These are phyloP conservation scores for Agrenia bidenticulata DNA, from an alignment of 2,888 invertebrate genomes.

Conservation along the genomic window DNA sequence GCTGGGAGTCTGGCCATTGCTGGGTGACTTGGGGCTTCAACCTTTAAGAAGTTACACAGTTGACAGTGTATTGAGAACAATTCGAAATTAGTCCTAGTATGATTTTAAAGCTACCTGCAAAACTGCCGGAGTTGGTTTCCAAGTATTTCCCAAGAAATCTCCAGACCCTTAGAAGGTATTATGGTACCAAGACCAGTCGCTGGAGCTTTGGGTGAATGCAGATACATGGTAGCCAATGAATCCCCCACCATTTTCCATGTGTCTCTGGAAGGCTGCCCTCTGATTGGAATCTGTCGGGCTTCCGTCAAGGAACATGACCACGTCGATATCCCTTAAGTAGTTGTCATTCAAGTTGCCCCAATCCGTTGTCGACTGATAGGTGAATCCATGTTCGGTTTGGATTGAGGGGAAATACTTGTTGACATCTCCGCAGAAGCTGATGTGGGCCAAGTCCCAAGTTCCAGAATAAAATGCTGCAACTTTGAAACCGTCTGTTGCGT, in stretches of 20 bases:
- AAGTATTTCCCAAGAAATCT: constrained; percentile 39
- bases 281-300: constrained; percentile 28
- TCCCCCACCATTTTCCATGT: constrained; percentile 38
- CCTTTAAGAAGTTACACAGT: constrained; percentile 17
- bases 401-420: constrained; percentile 38
- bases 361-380: constrained; percentile 41
- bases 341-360: constrained; percentile 46
- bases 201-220: constrained; percentile 36
- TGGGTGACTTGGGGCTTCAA: constrained; percentile 37
- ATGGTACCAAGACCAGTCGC: constrained; percentile 47
- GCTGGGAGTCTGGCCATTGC: constrained; percentile 29
- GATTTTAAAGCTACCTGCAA: constrained; percentile 26
- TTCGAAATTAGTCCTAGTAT: no score
- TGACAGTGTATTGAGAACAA: not conserved
- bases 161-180: constrained; percentile 46
- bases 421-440: constrained; percentile 43
- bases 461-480: constrained; percentile 44
- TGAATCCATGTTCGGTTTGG: constrained; percentile 31
- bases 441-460: constrained; percentile 45
- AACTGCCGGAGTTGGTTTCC: constrained; percentile 46
- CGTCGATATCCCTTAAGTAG: constrained; percentile 32
- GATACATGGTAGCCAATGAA: constrained; percentile 45
- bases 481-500: constrained; percentile 20
- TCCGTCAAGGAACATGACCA: constrained; percentile 43
- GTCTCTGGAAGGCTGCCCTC: constrained; percentile 38